Evolutionary conservation across 2,797 vertebrate species (phyloP).

Genomic region (Mallotus villosus): DNA sequence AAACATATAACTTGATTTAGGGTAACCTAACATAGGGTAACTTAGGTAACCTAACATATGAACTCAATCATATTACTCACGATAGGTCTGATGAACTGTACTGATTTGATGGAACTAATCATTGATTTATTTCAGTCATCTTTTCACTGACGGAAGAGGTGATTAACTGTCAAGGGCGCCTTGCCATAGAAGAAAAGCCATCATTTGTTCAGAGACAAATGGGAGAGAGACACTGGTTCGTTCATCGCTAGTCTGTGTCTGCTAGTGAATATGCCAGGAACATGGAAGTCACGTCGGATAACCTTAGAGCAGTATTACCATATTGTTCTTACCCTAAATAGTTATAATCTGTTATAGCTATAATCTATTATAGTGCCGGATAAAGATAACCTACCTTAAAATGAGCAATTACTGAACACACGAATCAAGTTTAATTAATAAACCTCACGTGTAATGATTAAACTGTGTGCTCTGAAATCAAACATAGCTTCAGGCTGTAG

Average conservation of each 20-base stretch:
- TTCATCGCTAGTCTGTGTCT: neutral
- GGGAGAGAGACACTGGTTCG: neutral
- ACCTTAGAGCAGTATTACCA: no score
- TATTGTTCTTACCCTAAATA: no score
- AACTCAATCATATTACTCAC: neutral
- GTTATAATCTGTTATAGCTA: no score
- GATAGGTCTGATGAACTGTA: conserved; percentile 50
- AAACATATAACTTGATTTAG: neutral
- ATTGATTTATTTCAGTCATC: conserved; percentile 49
- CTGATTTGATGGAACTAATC: conserved; percentile 55
- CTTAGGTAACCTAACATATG: neutral
- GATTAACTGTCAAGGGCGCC: conserved; percentile 50
- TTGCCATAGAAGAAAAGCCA: conserved; percentile 33
- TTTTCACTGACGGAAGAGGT: conserved; percentile 47
- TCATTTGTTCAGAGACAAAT: conserved; percentile 37
- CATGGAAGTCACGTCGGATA: no score
- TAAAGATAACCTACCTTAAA: no score
- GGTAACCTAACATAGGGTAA: neutral
- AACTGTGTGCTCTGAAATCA: neutral
- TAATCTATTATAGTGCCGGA: no score
- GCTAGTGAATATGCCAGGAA: neutral
- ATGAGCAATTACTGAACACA: no score
- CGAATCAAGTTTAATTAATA: no score
- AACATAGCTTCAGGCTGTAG: no score
- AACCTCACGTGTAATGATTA: no score